These are phyloP conservation scores for Tiliqua scincoides DNA, from an alignment of 2,113 vertebrate species.

Conservation along the genomic window DNA sequence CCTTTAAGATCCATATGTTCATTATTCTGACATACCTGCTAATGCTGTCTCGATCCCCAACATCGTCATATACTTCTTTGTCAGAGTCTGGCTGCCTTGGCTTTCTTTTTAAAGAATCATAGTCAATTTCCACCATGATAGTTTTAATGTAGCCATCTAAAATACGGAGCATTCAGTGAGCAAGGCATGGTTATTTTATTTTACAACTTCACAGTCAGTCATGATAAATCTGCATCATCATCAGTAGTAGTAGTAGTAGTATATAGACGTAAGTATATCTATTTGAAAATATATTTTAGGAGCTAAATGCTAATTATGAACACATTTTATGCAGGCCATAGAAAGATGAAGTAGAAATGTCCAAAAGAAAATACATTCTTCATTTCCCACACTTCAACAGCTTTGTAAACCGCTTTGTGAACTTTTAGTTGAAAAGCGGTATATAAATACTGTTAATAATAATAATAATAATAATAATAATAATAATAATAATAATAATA, in stretches of 20 bases:
- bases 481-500: too few relatives aligned
- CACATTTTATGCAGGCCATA: background rate
- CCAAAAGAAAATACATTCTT: background rate
- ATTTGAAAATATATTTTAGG: too few relatives aligned
- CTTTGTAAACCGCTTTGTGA: too few relatives aligned
- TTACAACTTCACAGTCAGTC: background rate
- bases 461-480: too few relatives aligned
- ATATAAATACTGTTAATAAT: too few relatives aligned
- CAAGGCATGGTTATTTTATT: background rate
- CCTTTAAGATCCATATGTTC: rapidly evolving
- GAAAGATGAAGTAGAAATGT: background rate
- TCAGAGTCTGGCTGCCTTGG: slow-evolving; percentile 68
- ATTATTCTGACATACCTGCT: slow-evolving; percentile 72
- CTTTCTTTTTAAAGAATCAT: slow-evolving; percentile 82
- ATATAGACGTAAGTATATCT: too few relatives aligned
- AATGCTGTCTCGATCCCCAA: slow-evolving; percentile 74
- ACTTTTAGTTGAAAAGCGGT: too few relatives aligned
- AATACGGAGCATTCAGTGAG: slow-evolving; percentile 21
- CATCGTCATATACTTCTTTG: slow-evolving; percentile 90
- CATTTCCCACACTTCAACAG: background rate
- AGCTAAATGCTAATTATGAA: too few relatives aligned
- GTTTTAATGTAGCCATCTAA: slow-evolving; percentile 94
- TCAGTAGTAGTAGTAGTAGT: too few relatives aligned
- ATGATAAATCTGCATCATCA: background rate
- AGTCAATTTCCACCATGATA: slow-evolving; percentile 87